These are phyloP conservation scores for Pollenia amentaria DNA, from an alignment of 2,888 invertebrate genomes.

Conservation along the genomic window DNA sequence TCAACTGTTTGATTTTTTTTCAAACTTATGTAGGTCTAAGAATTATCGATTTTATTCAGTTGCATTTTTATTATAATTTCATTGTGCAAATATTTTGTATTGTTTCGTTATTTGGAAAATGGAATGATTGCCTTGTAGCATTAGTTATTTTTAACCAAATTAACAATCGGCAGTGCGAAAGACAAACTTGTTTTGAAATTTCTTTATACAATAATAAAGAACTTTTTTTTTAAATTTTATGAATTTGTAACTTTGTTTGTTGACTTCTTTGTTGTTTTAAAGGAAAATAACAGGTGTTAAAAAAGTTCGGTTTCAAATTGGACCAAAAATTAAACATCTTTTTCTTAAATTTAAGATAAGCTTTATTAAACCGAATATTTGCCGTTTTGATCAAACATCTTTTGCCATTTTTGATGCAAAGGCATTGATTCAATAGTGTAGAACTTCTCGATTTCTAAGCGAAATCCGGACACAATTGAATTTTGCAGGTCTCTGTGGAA, in stretches of 20 bases:
- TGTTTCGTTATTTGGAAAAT: slow-evolving; percentile 19
- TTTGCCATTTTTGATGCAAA: too few species aligned
- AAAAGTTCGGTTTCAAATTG: too few species aligned
- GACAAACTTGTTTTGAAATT: background rate
- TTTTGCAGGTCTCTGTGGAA: too few species aligned
- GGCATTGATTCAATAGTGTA: too few species aligned
- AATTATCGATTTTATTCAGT: slow-evolving; percentile 66
- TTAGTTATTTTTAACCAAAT: background rate
- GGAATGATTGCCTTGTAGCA: background rate
- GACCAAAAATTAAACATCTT: too few species aligned
- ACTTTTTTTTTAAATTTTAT: too few species aligned
- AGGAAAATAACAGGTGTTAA: background rate
- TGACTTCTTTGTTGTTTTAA: background rate
- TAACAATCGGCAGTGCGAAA: background rate
- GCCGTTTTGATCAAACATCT: too few species aligned
- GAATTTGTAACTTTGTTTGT: background rate
- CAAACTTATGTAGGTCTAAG: slow-evolving; percentile 71
- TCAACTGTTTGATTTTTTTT: slow-evolving; percentile 75
- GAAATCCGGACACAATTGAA: too few species aligned
- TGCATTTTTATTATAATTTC: slow-evolving; percentile 38
- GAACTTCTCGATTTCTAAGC: too few species aligned
- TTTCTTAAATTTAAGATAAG: too few species aligned
- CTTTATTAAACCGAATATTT: too few species aligned
- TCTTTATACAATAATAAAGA: background rate
- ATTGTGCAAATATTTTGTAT: slow-evolving; percentile 36